Evolutionary conservation across 2,888 invertebrate genomes (phyloP).

Genomic region (Alviniconcha strummeri): DNA sequence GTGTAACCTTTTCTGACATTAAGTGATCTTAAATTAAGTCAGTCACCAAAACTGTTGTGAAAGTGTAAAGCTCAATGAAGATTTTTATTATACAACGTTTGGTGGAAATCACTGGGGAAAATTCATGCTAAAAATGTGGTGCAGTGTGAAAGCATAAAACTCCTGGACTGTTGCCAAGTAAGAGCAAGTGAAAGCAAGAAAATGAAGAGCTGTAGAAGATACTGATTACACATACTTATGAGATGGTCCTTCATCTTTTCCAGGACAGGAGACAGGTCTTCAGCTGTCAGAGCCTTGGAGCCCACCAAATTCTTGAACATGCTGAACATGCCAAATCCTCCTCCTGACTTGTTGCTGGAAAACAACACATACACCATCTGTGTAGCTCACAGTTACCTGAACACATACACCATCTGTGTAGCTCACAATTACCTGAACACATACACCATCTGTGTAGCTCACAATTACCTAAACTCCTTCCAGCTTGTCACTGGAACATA

Average conservation of each 20-base stretch:
- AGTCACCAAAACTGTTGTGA: no score
- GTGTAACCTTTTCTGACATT: no score
- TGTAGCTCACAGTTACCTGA: not conserved
- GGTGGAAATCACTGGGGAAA: no score
- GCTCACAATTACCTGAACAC: not conserved
- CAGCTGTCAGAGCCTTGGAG: slow-evolving; percentile 85
- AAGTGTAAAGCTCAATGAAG: no score
- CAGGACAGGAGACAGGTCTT: slow-evolving; percentile 88
- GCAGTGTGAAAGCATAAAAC: no score
- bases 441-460: not conserved
- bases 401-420: not conserved
- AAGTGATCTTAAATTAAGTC: no score
- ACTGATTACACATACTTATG: slow-evolving; percentile 77
- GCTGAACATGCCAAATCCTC: slow-evolving; percentile 65
- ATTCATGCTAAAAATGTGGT: no score
- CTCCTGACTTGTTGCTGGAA: slow-evolving; percentile 13
- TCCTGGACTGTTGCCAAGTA: no score
- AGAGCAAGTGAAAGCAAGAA: no score
- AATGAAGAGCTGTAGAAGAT: no score
- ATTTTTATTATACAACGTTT: no score
- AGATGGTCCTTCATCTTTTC: slow-evolving; percentile 97
- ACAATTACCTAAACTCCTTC: not conserved
- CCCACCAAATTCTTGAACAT: slow-evolving; percentile 80
- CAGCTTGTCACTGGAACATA: not conserved
- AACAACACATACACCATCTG: no score